Base-by-base conservation (phyloP, 2,797 vertebrate species). In the Phrynocephalus guinanensis region DNA sequence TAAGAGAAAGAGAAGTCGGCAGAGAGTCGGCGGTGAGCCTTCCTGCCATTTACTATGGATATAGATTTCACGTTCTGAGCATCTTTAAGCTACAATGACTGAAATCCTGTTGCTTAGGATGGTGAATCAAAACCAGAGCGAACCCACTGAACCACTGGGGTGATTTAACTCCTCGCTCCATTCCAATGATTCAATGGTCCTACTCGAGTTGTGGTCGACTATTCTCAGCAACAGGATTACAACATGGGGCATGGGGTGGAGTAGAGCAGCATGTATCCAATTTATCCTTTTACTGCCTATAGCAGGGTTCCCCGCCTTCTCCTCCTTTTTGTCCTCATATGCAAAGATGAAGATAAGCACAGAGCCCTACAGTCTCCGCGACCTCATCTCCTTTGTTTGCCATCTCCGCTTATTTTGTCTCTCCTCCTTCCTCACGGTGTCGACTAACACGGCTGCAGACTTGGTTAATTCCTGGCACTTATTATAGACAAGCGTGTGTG, bases 261-360 rank as follows among this genome's bases (percentile, higher is more conserved):
- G 8, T 52, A 16, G 48, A 44, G 28, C 22, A 18, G 30, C 78
- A 72, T n/a, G 44, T 10, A 28, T 7, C 56, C 28, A 72, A 56
- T 76, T 33, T 77, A 33, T 78, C 24, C 79, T 48, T 70, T 76
- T 28, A 38, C 11, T 72, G n/a, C 20, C 16, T 38, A 20, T 16
- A 16, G 18, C 60, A 15, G 13, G 13, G 13, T 63, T 63, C 60
- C 13, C 16, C 16, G 1, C 13, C 52, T 6, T 52, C 11, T 52
- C 5, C 11, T 52, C 7, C 11, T 70, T 77, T 52, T 28, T 44
- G 66, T 4, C 33, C 50, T 63, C 63, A 38, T n/a, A 85, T 0
- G n/a, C 52, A 76, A 75, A 84, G 56, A 75, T 56, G 60, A 75
- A 66, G 79, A 82, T 75, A 67, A 88, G 30, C 60, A n/a, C 16